Evolutionary conservation across 2,888 invertebrate genomes (phyloP).

Genomic region (Octonoba sinensis): DNA sequence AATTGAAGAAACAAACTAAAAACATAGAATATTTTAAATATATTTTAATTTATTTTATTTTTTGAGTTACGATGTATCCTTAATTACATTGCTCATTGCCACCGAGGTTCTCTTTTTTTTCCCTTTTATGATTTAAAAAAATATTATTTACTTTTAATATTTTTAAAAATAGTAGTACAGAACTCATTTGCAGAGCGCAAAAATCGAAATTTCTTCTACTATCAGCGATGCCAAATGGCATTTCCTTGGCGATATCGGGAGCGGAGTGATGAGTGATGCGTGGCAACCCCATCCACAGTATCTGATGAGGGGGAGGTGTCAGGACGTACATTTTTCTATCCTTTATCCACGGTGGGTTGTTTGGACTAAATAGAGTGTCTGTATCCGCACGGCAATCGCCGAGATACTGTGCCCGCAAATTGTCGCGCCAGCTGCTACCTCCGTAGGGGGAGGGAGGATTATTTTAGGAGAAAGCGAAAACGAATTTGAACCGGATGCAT

Average conservation of each 20-base stretch:
- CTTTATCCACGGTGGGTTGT: constrained; percentile 48
- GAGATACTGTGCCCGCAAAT: constrained; percentile 46
- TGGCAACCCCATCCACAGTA: constrained; percentile 28
- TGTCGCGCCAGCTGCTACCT: constrained; percentile 55
- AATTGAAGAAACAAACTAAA: no score
- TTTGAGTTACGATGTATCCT: no score
- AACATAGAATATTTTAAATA: no score
- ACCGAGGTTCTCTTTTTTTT: no score
- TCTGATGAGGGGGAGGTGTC: constrained; percentile 60
- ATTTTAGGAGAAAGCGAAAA: constrained; percentile 6
- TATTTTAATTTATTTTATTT: no score
- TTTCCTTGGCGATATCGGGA: no score
- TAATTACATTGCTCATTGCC: no score
- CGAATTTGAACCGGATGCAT: constrained; percentile 18
- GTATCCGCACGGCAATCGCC: constrained; percentile 36
- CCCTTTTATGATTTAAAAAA: no score
- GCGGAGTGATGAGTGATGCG: constrained; percentile 18
- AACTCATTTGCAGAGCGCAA: neutral
- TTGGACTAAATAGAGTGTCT: constrained; percentile 57
- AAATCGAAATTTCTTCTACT: neutral
- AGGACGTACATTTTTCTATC: constrained; percentile 50
- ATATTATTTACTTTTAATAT: no score
- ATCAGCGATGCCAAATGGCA: constrained; percentile 16
- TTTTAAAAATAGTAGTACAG: no score
- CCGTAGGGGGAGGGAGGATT: constrained; percentile 5